Conservation (phyloP, 2,113 vertebrate species). For the Micronycteris hirsuta region DNA sequence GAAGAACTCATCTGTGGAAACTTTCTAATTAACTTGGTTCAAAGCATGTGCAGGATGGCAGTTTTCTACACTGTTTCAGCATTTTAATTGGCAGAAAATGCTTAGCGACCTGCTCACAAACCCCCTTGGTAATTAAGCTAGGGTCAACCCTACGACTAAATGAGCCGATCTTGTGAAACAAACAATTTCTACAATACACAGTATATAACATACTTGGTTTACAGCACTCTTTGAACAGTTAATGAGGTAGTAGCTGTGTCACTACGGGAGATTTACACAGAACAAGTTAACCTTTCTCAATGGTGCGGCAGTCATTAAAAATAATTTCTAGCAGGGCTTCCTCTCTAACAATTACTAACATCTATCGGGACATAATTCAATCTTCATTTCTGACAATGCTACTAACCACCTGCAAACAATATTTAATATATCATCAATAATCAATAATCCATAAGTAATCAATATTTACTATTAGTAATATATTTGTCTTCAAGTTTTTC, state of each 20-base stretch:
- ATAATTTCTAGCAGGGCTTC: conserved; percentile 69
- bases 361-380: conserved; percentile 61
- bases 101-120: conserved; percentile 66
- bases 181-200: conserved; percentile 55
- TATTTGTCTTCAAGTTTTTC: conserved; percentile 60
- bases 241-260: conserved; percentile 70
- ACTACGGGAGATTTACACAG: conserved; percentile 64
- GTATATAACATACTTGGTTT: conserved; percentile 40
- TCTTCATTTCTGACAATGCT: conserved; percentile 66
- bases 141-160: conserved; percentile 72
- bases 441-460: too few relatives aligned
- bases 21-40: conserved; percentile 80
- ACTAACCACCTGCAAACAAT: conserved; percentile 61
- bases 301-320: conserved; percentile 72
- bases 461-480: conserved; percentile 61
- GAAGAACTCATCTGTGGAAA: conserved; percentile 76
- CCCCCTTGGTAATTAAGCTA: conserved; percentile 69
- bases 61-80: conserved; percentile 70
- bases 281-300: conserved; percentile 77
- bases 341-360: conserved; percentile 65
- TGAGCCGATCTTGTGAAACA: conserved; percentile 59
- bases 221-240: conserved; percentile 67
- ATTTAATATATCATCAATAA: too few relatives aligned
- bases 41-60: conserved; percentile 71
- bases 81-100: conserved; percentile 81